phyloP scores from a whole-genome alignment of 2,888 invertebrate species.

The Elysia crispata region DNA sequence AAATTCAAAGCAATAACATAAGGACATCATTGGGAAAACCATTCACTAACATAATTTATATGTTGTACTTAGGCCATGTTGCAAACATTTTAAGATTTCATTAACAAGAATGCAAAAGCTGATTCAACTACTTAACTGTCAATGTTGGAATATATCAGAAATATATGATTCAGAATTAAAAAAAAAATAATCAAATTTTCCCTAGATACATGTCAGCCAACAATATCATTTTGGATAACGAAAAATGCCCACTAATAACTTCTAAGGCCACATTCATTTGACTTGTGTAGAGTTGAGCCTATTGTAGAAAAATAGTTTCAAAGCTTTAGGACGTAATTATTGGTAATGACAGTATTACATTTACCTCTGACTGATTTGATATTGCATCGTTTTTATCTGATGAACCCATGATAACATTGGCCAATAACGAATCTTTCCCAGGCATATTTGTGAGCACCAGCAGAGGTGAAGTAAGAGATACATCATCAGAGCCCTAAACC shows the following conservation, averaged over 20 bases:
- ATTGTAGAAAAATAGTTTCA: not conserved
- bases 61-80: too few species aligned
- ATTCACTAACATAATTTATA: too few species aligned
- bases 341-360: not conserved
- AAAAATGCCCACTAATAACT: not conserved
- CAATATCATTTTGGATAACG: not conserved
- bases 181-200: not conserved
- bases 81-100: too few species aligned
- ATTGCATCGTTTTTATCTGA: not conserved
- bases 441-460: constrained; percentile 56
- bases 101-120: too few species aligned
- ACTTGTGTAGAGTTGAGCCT: constrained; percentile 1
- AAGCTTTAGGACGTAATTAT: not conserved
- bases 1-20: too few species aligned
- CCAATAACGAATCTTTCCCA: constrained; percentile 56
- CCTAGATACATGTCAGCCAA: constrained; percentile 15
- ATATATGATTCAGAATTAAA: not conserved
- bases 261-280: too few species aligned
- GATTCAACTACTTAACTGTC: too few species aligned
- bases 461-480: constrained; percentile 48
- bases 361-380: not conserved
- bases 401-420: constrained; percentile 52
- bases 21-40: too few species aligned
- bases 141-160: too few species aligned
- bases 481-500: constrained; percentile 2